Base-by-base conservation (phyloP, 1,140 invertebrate genomes). In the Drosophila kepulauana region DNA sequence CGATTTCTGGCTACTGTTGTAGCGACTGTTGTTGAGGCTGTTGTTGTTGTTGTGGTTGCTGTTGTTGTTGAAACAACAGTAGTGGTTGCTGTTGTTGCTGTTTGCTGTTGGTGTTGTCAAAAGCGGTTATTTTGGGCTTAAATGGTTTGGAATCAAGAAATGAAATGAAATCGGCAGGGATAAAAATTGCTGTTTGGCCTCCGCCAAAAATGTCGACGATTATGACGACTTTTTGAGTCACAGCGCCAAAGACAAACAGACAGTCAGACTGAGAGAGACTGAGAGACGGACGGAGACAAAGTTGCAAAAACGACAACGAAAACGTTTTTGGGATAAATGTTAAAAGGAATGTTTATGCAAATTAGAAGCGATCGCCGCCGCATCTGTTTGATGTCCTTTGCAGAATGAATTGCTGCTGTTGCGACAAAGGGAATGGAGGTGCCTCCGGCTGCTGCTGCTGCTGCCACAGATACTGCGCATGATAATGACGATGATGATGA, bases 331-430 rank as follows among this genome's bases (percentile, higher is more conserved):
- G 74, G 82, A 87, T 87, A 88, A 91, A 91, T 87, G 87, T 91
- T 91, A 91, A 91, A 87, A 84, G 75, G 87, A 91, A 91, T 91
- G 87, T 91, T 91, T 91, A 91, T 91, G 87, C 87, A 91, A 91
- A 91, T 91, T 91, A 91, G 87, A 91, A 91, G 78, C 81, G 88
- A 91, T 91, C 82, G 87, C 82, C 84, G 49, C 28, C 63, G 87
- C 87, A 87, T 74, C 87, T 91, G 87, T 91, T 91, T 91, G 87
- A 91, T 84, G 82, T 91, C 85, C 85, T 88, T 88, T 69, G 65
- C 64, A 48, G n/a, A 67, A 77, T 68, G 81, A 84, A 82, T 84
- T 84, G 80, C 45, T 45, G 25, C 38, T 43, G 41, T 15, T 65
- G 58, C 33, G n/a, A 43, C 5, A 59, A 43, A 49, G 54, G 28